Base-by-base conservation (phyloP, 1,140 invertebrate species). In the Zaprionus lachaisei region DNA sequence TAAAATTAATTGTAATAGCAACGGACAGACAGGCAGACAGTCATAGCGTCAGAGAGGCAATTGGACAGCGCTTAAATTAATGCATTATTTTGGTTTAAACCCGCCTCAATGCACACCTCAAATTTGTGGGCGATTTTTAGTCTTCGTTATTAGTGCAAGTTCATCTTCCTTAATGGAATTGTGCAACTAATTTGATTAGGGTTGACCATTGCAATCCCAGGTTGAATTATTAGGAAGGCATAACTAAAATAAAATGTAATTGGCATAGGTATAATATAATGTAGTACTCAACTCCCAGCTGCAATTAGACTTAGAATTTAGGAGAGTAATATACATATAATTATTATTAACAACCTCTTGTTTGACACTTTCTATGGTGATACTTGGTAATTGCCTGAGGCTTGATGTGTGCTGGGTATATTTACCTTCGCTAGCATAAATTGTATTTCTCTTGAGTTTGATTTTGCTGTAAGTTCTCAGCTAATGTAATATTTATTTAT, bases 1-100 rank as follows among this genome's bases (percentile, higher is more conserved):
- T 89, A 80, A 78, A 87, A 89, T 89, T 89, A 87, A 87, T 89
- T 87, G 80, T 77, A 70, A 28, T 38, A 54, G 72, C 58, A 28
- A 11, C 41, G 17, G 47, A 34, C 55, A 73, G 55, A 20, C 62
- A 11, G 47, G 5, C 2, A 34, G 44, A 2, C 31, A 11, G 31
- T 24, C 6, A 54, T 3, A 61, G 24, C 5, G 28, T 0, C 20
- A 17, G 22, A 15, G 14, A 47, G 9, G 20, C 22, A 31, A 17
- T 20, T 11, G 12, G 20, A 37, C 22, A 24, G 37, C 60, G 24
- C 7, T 47, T 7, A 17, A 17, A 47, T 17, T 17, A 47, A 47
- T 47, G 41, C n/a, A 47, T 47, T 47, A 47, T 17, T 47, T 47
- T 47, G n/a, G 6, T 9, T 17, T 2, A 47, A 47, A 17, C n/a